Base-by-base conservation (phyloP, 2,113 vertebrate genomes). In the Embiotoca jacksoni region DNA sequence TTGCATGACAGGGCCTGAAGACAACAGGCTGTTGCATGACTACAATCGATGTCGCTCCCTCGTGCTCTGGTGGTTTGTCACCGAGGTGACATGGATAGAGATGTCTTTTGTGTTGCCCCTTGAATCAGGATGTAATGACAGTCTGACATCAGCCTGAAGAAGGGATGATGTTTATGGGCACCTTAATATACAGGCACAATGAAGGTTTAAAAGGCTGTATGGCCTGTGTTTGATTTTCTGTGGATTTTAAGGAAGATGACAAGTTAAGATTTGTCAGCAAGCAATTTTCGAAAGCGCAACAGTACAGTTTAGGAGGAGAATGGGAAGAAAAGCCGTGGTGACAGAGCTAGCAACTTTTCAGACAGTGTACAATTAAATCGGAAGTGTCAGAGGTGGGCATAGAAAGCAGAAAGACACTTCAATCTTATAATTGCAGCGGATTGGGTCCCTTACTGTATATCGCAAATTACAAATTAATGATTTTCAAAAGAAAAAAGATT, bases 1-100 rank as follows among this genome's bases (percentile, higher is more conserved):
- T 85, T 88, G 74, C 85, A 86, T 81, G 87, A 89, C 49, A 60
- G 72, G 60, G 67, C 73, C 69, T 81, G 62, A 84, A 89, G 80
- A 83, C 64, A 66, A 15, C 32, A 11, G 11, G 50, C 65, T 68
- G 77, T 86, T 81, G 66, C 70, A 47, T 80, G 60, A 84, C 61
- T 68, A 35, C 54, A 79, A 75, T 91, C 77, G 50, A 89, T 88
- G 81, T n/a, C 1, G 37, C 62, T 66, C 57, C 23, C 41, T 76
- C 61, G 49, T 68, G 59, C 79, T 72, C 49, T n/a, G 80, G 67
- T 37, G 9, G 39, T 75, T 77, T 66, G 79, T 89, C 76, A 68
- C 50, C 1, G 32, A 44, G 72, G 53, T 62, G 81, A 89, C 14
- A 8, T 8, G 15, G 8, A 60, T 35, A 35, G 33, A 47, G 39